These are phyloP conservation scores for Phaethornis superciliosus DNA, from an alignment of 2,113 vertebrate genomes.

Conservation along the genomic window DNA sequence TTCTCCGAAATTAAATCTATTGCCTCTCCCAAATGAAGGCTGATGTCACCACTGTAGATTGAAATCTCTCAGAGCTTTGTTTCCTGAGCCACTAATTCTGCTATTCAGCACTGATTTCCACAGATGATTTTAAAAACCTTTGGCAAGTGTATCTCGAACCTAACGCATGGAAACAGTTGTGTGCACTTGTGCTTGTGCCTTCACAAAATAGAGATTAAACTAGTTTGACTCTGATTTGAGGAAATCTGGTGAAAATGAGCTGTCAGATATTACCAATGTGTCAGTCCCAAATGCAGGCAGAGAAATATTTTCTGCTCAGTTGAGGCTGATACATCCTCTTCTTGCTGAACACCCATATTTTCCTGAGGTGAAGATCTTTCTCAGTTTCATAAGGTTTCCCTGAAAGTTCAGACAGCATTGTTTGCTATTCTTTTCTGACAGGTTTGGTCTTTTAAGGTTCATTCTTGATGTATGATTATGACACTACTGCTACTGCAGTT, in stretches of 20 bases:
- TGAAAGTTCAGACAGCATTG: background rate
- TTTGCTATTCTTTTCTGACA: background rate
- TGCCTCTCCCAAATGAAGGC: background rate
- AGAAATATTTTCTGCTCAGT: background rate
- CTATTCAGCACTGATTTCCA: background rate
- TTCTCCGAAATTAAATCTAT: background rate
- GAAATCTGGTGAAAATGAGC: background rate
- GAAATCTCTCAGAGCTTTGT: background rate
- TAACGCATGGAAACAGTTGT: background rate
- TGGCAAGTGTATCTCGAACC: background rate
- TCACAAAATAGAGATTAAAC: background rate
- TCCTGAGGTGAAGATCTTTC: background rate
- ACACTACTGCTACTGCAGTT: background rate
- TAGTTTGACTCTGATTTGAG: background rate
- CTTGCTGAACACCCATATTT: background rate
- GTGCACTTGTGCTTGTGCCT: background rate
- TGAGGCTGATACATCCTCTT: background rate
- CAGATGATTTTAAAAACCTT: background rate
- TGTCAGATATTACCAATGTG: background rate
- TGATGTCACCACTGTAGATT: background rate
- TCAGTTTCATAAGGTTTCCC: background rate
- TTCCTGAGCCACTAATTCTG: background rate
- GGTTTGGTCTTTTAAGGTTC: background rate
- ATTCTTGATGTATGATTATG: background rate
- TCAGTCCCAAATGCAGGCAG: background rate